These are phyloP conservation scores for Pteropus alecto DNA, from an alignment of 2,113 vertebrate genomes.

Conservation along the genomic window DNA sequence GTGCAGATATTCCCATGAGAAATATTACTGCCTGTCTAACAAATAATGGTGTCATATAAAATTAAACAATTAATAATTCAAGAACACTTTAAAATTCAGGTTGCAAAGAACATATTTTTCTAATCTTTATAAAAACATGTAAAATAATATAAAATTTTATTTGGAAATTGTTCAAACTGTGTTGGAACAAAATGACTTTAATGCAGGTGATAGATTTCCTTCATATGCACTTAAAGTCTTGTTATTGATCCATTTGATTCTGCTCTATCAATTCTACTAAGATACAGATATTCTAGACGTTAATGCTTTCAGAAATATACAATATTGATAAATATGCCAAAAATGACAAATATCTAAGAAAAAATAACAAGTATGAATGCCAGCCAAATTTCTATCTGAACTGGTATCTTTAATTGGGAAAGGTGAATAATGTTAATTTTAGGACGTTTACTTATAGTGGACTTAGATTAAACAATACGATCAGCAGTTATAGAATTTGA, in stretches of 20 bases:
- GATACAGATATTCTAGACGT: not conserved
- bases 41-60: not conserved
- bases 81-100: not conserved
- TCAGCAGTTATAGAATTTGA: slow-evolving; percentile 15
- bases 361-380: not conserved
- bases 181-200: slow-evolving; percentile 7
- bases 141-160: not conserved
- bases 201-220: not conserved
- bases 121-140: not conserved
- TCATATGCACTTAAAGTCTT: not conserved
- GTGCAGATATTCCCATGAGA: not conserved
- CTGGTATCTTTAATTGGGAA: not conserved
- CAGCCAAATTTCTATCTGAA: not conserved
- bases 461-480: slow-evolving; percentile 40
- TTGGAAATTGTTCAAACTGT: not conserved
- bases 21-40: not conserved
- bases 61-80: not conserved
- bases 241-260: not conserved
- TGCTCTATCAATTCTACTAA: not conserved
- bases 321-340: not conserved
- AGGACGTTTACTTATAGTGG: slow-evolving; percentile 4
- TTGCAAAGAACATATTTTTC: not conserved
- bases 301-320: not conserved
- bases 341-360: not conserved
- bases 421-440: not conserved